These are phyloP conservation scores for Myoxocephalus aenaeus DNA, from an alignment of 2,797 vertebrate species.

Conservation along the genomic window DNA sequence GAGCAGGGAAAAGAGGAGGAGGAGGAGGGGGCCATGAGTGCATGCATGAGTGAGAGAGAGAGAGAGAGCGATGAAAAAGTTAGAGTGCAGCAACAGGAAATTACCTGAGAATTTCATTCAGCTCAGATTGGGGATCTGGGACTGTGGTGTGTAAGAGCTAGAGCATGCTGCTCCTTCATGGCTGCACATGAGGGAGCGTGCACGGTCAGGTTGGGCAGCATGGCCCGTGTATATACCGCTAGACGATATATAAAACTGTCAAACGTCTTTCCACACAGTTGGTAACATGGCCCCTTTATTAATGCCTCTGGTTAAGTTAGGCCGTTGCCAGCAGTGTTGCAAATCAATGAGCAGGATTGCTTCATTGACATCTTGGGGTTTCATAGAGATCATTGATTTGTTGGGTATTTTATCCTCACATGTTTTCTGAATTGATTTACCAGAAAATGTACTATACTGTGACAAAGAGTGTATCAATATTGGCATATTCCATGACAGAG, in stretches of 20 bases:
- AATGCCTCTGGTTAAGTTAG: background rate
- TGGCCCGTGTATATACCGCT: background rate
- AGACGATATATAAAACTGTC: background rate
- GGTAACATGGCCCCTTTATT: background rate
- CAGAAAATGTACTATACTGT: background rate
- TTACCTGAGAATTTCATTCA: conserved; percentile 83
- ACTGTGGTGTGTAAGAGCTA: conserved; percentile 19
- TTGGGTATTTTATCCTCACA: background rate
- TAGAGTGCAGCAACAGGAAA: conserved; percentile 81
- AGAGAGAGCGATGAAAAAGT: conserved; percentile 49
- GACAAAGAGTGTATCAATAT: background rate
- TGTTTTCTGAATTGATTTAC: background rate
- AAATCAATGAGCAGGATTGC: background rate
- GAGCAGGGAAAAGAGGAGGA: conserved; percentile 41
- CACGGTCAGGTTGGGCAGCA: too few relatives aligned
- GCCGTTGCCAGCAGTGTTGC: background rate
- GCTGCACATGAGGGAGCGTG: background rate
- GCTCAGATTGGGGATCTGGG: conserved; percentile 71
- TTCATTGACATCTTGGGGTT: background rate
- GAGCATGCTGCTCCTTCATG: conserved; percentile 7
- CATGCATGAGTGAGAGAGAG: conserved; percentile 20
- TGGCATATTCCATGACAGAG: background rate
- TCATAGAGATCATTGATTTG: background rate
- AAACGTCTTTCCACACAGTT: background rate
- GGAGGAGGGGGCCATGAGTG: conserved; percentile 22